Evolutionary conservation across 2,113 vertebrate species (phyloP), one percentile per base, ranked within the genome.

Genomic region (Laticauda laticaudata): DNA sequence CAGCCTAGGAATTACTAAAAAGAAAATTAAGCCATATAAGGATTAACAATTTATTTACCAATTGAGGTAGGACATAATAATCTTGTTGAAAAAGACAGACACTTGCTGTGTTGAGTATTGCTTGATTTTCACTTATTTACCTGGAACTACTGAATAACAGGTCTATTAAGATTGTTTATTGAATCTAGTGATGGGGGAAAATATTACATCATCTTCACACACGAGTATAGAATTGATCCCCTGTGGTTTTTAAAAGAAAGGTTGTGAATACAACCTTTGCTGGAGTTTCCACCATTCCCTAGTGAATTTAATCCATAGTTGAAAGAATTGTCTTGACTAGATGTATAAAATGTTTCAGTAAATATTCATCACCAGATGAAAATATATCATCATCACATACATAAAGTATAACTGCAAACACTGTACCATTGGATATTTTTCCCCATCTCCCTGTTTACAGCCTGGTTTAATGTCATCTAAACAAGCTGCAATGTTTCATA

Each of bases 91-190:
- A 48, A 53, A 81, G 95, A 69, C 1, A 12, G 88, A 94, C 96
- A 94, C 86, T 94, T 95, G 93, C 91, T 69, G 9, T 23, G 5
- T 39, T 34, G 93, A 20, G 24, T 94, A 86, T 90, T 94, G 8
- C 0, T 0, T 0, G 20, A 90, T 89, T 61, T 90, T 89, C 93
- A 75, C 92, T 94, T 88, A 29, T 92, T 57, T 95, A 94, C 95
- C 93, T 94, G 91, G 9, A 94, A 92, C 92, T 48, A 91, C n/a
- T 29, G 14, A 75, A 88, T 95, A 94, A 95, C 29, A 89, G 0
- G 29, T 90, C 94, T 93, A 95, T 87, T 15, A 93, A 94, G 88
- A 93, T 23, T 64, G n/a, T 18, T 92, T 8, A 0, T 0, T 20
- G 93, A 88, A 89, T 21, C 81, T 54, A 45, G 92, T 20, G 90